Conservation (phyloP, 2,113 vertebrate genomes). For the Pseudopipra pipra region DNA sequence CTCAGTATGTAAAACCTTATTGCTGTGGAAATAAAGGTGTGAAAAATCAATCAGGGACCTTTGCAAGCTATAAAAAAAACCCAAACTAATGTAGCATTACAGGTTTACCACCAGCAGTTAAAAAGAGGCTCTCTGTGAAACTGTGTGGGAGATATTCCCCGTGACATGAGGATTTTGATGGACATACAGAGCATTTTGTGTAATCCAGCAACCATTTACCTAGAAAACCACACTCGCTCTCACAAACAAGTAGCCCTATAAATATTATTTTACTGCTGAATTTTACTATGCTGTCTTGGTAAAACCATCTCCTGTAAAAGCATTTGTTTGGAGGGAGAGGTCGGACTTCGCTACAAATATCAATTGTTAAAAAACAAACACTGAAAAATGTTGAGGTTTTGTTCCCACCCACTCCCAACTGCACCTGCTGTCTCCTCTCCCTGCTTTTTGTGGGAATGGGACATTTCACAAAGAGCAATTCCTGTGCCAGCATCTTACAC, state of each 20-base stretch:
- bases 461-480: neutral
- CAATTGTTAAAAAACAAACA: neutral
- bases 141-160: neutral
- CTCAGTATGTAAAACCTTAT: slow-evolving; percentile 39
- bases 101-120: slow-evolving; percentile 26
- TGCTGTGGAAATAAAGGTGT: slow-evolving; percentile 51
- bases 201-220: slow-evolving; percentile 7
- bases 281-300: neutral
- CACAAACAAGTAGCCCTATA: neutral
- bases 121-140: neutral
- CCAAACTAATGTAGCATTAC: slow-evolving; percentile 23
- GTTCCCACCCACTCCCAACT: neutral
- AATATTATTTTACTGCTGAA: neutral
- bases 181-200: neutral
- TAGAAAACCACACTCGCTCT: slow-evolving; percentile 7
- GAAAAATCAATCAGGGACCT: slow-evolving; percentile 49
- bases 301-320: neutral
- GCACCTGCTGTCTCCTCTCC: neutral
- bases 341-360: neutral
- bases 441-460: neutral
- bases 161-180: neutral
- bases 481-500: neutral
- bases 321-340: neutral
- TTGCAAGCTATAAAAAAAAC: slow-evolving; percentile 55
- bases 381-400: neutral